Conservation (phyloP, 2,113 vertebrate genomes). For the Progne subis region DNA sequence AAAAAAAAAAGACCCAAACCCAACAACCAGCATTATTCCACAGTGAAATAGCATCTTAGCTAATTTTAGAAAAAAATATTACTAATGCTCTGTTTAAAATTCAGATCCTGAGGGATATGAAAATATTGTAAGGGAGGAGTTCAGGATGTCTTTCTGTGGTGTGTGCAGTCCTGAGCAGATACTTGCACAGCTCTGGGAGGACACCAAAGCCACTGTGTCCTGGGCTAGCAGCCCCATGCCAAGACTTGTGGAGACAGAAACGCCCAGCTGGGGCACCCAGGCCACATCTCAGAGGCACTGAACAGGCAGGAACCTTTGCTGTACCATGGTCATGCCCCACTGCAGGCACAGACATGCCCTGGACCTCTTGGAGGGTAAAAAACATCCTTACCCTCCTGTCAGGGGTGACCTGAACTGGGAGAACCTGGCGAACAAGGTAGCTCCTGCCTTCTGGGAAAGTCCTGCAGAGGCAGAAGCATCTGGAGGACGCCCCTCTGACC, state of each 20-base stretch:
- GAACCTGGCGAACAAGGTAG: neutral
- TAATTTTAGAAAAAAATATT: slow-evolving; percentile 81
- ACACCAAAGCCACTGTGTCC: neutral
- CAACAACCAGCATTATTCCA: slow-evolving; percentile 57
- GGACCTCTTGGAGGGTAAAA: neutral
- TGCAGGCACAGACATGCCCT: neutral
- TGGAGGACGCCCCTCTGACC: neutral
- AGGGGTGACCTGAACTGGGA: neutral
- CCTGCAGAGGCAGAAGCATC: neutral
- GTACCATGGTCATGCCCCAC: neutral
- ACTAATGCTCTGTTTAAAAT: slow-evolving; percentile 75
- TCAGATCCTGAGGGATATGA: neutral
- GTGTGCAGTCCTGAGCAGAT: neutral
- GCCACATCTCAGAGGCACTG: neutral
- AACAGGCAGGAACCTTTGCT: rapidly evolving
- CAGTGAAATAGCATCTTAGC: slow-evolving; percentile 68
- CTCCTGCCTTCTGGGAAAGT: neutral
- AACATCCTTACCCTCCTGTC: neutral
- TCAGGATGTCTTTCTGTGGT: neutral
- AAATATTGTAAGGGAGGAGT: neutral
- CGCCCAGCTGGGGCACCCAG: neutral
- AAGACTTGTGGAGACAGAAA: neutral
- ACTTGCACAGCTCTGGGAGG: neutral
- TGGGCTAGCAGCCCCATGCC: neutral
- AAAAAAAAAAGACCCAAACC: neutral